Evolutionary conservation across 2,113 vertebrate genomes (phyloP).

Genomic region (Neogobius melanostomus): DNA sequence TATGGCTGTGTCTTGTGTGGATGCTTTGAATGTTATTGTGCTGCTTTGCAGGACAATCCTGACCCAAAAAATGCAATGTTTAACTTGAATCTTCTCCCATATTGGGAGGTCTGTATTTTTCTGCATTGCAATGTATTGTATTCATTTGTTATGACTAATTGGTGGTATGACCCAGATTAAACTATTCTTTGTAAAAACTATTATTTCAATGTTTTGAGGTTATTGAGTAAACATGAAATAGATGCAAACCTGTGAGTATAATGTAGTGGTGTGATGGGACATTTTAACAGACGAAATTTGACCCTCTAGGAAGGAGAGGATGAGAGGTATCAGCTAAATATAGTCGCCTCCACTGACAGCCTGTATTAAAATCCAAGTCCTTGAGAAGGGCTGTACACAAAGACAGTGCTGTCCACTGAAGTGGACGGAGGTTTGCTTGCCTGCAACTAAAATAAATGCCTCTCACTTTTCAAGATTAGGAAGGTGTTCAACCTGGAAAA

Average conservation of each 20-base stretch:
- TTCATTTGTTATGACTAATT: slow-evolving; percentile 48
- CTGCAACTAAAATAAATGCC: too few relatives aligned
- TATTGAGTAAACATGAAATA: too few relatives aligned
- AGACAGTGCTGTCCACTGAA: neutral
- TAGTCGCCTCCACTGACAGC: neutral
- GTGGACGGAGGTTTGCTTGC: too few relatives aligned
- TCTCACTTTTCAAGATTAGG: too few relatives aligned
- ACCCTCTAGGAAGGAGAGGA: neutral
- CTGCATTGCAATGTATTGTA: slow-evolving; percentile 43
- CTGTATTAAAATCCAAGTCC: neutral
- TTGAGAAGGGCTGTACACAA: neutral
- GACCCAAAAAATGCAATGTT: slow-evolving; percentile 51
- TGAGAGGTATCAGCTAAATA: neutral
- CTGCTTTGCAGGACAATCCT: slow-evolving; percentile 52
- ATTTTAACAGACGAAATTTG: too few relatives aligned
- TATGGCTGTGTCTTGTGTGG: slow-evolving; percentile 54
- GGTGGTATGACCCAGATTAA: slow-evolving; percentile 61
- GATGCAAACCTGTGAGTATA: too few relatives aligned
- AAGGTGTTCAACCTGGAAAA: too few relatives aligned
- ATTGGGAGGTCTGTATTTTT: slow-evolving; percentile 65
- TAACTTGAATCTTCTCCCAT: slow-evolving; percentile 71
- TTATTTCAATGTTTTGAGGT: neutral
- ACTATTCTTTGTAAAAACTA: slow-evolving; percentile 56
- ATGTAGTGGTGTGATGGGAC: too few relatives aligned
- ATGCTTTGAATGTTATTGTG: slow-evolving; percentile 61